These are phyloP conservation scores for human (Homo sapiens) DNA, from an alignment of 2,113 vertebrate species.

Conservation along the genomic window DNA sequence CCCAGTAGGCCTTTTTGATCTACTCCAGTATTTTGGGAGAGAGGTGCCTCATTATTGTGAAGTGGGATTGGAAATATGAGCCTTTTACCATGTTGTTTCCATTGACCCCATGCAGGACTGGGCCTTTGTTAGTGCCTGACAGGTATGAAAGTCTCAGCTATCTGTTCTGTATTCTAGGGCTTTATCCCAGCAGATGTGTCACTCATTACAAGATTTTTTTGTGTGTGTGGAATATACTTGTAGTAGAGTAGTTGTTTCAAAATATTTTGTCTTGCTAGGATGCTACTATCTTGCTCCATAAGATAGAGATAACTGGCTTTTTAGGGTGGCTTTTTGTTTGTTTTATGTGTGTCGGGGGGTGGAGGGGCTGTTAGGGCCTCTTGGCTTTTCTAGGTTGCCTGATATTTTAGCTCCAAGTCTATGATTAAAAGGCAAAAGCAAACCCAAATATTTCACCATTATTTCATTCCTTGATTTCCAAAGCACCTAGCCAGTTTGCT, in stretches of 20 bases:
- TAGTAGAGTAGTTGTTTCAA: neutral
- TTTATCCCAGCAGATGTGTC: neutral
- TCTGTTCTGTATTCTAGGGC: neutral
- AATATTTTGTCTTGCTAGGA: neutral
- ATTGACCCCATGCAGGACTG: neutral
- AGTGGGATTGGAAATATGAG: neutral
- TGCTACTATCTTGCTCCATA: neutral
- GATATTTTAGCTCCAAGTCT: neutral
- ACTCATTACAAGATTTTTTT: neutral
- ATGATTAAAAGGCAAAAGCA: neutral
- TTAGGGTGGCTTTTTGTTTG: neutral
- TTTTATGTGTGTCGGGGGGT: neutral
- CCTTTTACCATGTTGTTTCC: neutral
- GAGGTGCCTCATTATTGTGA: neutral
- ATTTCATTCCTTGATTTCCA: neutral
- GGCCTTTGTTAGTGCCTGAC: neutral
- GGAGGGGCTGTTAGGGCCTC: neutral
- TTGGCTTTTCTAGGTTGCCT: neutral
- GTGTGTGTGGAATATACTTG: neutral
- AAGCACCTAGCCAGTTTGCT: neutral
- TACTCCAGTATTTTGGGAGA: neutral
- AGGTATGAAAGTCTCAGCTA: neutral
- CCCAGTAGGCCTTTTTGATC: no score
- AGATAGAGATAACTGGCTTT: neutral
- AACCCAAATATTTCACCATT: neutral